Base-by-base conservation (phyloP, 2,113 vertebrate species). In the Paratilapia polleni region DNA sequence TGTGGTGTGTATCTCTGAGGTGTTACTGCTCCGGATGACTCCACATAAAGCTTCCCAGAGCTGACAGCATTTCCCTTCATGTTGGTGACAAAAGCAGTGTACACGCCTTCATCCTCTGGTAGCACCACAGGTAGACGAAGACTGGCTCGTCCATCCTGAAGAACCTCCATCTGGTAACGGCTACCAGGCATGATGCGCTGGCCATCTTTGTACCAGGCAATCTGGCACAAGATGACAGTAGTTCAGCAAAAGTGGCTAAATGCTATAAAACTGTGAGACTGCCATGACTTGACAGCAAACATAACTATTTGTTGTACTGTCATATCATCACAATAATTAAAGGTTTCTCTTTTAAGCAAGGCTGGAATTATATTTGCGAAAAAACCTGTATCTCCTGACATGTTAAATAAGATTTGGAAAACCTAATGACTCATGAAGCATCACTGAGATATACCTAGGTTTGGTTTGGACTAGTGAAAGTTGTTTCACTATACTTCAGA, bases 171-270 rank as follows among this genome's bases (percentile, higher is more conserved):
- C 77, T 97, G 97, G 89, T 97, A 97, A 76, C 85, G 97, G 10
- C 96, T 97, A 80, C 97, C 95, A 0, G 96, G 94, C 36, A 87
- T 96, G 89, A 99, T 97, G 36, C 98, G 98, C 87, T 97, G 98
- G 54, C 98, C 98, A 36, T 99, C 98, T 96, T 99, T 99, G 94
- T 97, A 99, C 98, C 98, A 99, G 1, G 95, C 97, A 92, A 99
- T 97, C 98, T 99, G 78, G 13, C 17, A 47, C 13, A 19, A 75
- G 20, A 83, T 8, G 56, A 82, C 19, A 63, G 9, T 47, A 68
- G 13, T 22, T 77, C 14, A 59, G 52, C 17, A 73, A 73, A 52
- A 26, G 10, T 52, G 59, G 59, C 59, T 60, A 60, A 60, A 60
- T 5, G 26, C 26, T 31, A n/a, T 31, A 52, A 31, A 73, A 31